Conservation (phyloP, 92 coral and sea anemone species). For the Umimayanthus chanpuru region DNA sequence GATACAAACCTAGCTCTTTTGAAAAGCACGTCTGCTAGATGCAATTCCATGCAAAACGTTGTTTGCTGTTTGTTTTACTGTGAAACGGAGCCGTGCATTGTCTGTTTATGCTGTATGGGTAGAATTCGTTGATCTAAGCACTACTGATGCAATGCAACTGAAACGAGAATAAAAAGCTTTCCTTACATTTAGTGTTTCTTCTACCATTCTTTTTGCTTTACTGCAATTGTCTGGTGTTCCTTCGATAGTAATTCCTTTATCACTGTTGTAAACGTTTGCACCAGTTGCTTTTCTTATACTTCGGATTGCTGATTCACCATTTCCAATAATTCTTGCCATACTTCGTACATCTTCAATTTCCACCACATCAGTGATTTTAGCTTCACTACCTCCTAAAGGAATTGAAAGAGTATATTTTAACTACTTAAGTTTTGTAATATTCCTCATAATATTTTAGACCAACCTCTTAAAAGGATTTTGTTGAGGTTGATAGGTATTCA, state of each 20-base stretch:
- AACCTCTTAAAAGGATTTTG: too few relatives aligned
- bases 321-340: constrained; percentile 10
- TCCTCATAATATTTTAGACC: too few relatives aligned
- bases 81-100: too few relatives aligned
- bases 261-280: background rate
- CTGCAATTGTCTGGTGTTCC: background rate
- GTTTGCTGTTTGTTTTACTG: too few relatives aligned
- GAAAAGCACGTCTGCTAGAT: too few relatives aligned
- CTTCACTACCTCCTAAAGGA: background rate
- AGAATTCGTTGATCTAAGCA: too few relatives aligned
- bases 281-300: constrained; percentile 3
- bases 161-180: background rate
- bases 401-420: background rate
- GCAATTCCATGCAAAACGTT: too few relatives aligned
- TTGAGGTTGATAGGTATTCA: too few relatives aligned
- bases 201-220: background rate
- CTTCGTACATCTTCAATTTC: background rate
- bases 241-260: background rate
- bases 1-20: too few relatives aligned
- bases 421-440: too few relatives aligned
- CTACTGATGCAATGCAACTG: background rate
- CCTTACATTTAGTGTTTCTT: background rate
- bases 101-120: too few relatives aligned
- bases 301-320: background rate
- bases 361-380: background rate